A percentile compares a stretch with the other conserved stretches of the same genome.
These are phyloP conservation scores for Thumatha senex DNA, from an alignment of 2,888 invertebrate genomes.

Conservation along the genomic window DNA sequence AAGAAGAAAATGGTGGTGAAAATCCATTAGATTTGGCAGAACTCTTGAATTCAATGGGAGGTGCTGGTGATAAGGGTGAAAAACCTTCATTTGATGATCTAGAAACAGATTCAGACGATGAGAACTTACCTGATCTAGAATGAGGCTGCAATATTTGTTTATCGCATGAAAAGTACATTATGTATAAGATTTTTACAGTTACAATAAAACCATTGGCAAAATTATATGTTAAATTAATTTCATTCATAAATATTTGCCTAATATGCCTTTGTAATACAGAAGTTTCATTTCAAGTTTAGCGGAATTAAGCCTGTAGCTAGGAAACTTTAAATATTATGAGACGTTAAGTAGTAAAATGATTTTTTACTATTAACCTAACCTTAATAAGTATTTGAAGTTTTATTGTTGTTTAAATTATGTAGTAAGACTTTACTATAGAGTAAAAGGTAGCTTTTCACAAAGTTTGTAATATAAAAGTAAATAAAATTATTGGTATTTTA, in stretches of 20 bases:
- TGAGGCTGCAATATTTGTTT: conserved; percentile 65
- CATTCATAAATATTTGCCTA: conserved; percentile 18
- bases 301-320: conserved; percentile 30
- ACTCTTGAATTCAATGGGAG: conserved; percentile 89
- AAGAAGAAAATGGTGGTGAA: conserved; percentile 83
- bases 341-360: conserved; percentile 19
- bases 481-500: conserved; percentile 1
- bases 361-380: conserved; percentile 15
- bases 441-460: neutral
- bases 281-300: conserved; percentile 16
- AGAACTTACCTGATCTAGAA: conserved; percentile 90
- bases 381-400: neutral
- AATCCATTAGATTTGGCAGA: conserved; percentile 78
- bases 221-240: conserved; percentile 36
- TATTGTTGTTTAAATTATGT: neutral
- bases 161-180: conserved; percentile 66
- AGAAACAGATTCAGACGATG: conserved; percentile 91
- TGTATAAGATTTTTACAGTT: conserved; percentile 81
- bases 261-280: conserved; percentile 21
- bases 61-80: conserved; percentile 72
- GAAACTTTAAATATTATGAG: conserved; percentile 27
- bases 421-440: neutral
- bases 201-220: conserved; percentile 68
- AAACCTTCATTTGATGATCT: conserved; percentile 91
- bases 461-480: conserved; percentile 3